Conservation (phyloP, 2,113 vertebrate genomes). For the Rhagologus leucostigma region DNA sequence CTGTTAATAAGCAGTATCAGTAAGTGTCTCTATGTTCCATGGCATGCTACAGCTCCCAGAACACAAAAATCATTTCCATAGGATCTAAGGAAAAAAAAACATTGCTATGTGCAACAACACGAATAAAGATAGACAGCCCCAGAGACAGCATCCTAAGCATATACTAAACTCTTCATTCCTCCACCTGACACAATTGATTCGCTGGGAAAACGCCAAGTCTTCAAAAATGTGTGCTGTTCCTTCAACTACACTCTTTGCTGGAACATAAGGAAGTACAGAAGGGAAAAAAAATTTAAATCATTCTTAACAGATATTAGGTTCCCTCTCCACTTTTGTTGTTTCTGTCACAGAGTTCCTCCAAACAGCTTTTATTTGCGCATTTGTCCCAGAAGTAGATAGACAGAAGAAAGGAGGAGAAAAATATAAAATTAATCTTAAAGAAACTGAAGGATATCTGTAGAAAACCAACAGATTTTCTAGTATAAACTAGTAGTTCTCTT, state of each 20-base stretch:
- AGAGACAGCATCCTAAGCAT: background rate
- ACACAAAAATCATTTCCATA: background rate
- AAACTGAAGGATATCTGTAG: background rate
- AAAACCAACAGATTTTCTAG: background rate
- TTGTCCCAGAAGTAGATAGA: background rate
- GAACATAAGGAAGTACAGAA: background rate
- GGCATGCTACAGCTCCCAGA: background rate
- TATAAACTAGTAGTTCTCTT: background rate
- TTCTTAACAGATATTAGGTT: background rate
- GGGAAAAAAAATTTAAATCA: background rate
- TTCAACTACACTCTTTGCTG: background rate
- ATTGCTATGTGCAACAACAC: background rate
- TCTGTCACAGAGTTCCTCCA: background rate
- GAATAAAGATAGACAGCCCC: background rate
- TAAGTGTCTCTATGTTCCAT: background rate
- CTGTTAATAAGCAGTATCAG: constrained; percentile 68
- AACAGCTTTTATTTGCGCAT: background rate
- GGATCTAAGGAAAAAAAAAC: background rate
- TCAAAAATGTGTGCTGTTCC: background rate
- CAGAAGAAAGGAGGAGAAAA: background rate
- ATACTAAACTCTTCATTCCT: background rate
- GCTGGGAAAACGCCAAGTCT: background rate
- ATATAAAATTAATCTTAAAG: background rate
- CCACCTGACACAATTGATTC: background rate
- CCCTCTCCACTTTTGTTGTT: background rate